Percentiles rank a stretch among this genome's conserved stretches.
Conservation (phyloP, 1,140 invertebrate species). For the Plectrocnemia conspersa region DNA sequence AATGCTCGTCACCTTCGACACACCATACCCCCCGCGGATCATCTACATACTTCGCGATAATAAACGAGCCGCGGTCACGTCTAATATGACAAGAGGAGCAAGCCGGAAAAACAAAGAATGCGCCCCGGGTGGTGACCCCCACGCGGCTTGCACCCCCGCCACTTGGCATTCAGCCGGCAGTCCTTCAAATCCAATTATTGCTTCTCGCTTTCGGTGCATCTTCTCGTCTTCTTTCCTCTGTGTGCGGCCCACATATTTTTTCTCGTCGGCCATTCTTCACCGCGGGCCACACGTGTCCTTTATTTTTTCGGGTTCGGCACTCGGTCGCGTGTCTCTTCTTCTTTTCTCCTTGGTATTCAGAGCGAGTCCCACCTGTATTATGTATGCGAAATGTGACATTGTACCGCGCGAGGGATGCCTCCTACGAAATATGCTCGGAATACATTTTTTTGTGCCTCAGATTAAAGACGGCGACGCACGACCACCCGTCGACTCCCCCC, state of each 20-base stretch:
- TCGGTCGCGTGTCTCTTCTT: background rate
- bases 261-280: slow-evolving; percentile 18
- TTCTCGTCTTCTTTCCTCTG: slow-evolving; percentile 34
- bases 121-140: slow-evolving; percentile 9
- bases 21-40: too few relatives aligned
- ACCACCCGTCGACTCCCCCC: background rate
- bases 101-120: slow-evolving; percentile 25
- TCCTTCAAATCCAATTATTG: slow-evolving; percentile 37
- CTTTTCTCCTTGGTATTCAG: slow-evolving; percentile 19
- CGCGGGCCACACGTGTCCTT: slow-evolving; percentile 11
- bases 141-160: slow-evolving; percentile 7
- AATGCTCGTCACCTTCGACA: too few relatives aligned
- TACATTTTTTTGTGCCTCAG: slow-evolving; percentile 15
- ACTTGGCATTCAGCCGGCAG: slow-evolving; percentile 34
- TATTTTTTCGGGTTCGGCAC: slow-evolving; percentile 14
- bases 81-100: slow-evolving; percentile 16
- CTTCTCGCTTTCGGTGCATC: slow-evolving; percentile 35
- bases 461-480: slow-evolving; percentile 11
- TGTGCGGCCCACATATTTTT: slow-evolving; percentile 35
- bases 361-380: slow-evolving; percentile 26
- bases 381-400: slow-evolving; percentile 36
- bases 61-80: slow-evolving; percentile 20
- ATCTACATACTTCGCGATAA: too few relatives aligned
- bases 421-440: slow-evolving; percentile 19
- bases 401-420: slow-evolving; percentile 12